Conservation (phyloP, 2,113 vertebrate genomes). For the Enhydra lutris region DNA sequence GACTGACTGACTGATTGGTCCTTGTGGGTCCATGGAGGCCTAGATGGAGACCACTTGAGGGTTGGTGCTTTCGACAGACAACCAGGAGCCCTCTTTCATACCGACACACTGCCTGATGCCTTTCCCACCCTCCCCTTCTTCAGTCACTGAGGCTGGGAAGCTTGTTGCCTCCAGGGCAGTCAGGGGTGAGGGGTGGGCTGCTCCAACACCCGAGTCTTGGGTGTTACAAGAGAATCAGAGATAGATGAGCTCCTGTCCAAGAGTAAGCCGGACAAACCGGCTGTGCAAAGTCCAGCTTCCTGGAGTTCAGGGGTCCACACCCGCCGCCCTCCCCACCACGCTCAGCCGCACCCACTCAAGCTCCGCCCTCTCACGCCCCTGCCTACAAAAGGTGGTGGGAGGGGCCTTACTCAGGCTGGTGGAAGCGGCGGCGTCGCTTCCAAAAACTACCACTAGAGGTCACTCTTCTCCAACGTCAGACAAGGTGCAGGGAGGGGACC, state of each 20-base stretch:
- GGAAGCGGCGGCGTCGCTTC: not conserved
- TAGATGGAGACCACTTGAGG: not conserved
- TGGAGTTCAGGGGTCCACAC: too few species aligned
- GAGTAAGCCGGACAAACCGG: not conserved
- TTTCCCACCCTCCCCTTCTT: not conserved
- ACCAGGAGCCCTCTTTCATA: not conserved
- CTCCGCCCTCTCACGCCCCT: accelerated
- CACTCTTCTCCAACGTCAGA: conserved; percentile 15
- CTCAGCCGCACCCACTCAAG: too few species aligned
- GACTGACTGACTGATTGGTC: not conserved
- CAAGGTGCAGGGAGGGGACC: accelerated
- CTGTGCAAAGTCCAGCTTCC: not conserved
- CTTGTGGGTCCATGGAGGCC: not conserved
- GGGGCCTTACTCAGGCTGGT: not conserved
- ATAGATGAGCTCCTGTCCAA: not conserved
- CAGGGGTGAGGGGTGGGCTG: not conserved
- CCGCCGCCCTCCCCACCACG: not conserved
- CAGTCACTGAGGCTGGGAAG: not conserved
- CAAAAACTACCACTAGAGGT: conserved; percentile 2
- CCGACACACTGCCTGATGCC: not conserved
- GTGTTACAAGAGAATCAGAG: not conserved
- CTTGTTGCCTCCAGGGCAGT: not conserved
- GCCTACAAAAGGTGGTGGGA: too few species aligned
- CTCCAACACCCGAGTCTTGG: not conserved
- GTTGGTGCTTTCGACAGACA: not conserved